Percentiles rank a stretch among this genome's conserved stretches.
Conservation (phyloP, 2,797 vertebrate species). For the Enteromius fasciolatus region DNA sequence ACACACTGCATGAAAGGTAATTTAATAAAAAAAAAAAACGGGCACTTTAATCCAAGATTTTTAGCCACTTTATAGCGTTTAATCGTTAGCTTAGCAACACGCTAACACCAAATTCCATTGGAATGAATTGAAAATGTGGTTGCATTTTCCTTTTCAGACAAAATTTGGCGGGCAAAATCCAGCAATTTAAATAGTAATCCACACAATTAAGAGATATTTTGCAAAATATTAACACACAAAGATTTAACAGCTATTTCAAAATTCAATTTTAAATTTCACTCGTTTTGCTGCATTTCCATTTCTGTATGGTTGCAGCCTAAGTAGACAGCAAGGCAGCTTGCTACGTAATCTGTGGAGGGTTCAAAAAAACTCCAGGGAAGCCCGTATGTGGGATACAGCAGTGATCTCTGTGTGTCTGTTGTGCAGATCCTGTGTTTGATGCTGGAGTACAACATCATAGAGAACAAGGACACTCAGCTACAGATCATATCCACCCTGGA, state of each 20-base stretch:
- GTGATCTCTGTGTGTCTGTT: conserved; percentile 10
- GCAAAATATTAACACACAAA: not conserved
- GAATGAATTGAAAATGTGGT: not conserved
- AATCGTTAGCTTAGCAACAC: not conserved
- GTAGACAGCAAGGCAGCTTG: not conserved
- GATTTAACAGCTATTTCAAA: not conserved
- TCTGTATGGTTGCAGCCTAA: not conserved
- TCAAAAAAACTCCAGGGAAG: not conserved
- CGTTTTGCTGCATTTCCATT: not conserved
- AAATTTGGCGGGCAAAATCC: not conserved
- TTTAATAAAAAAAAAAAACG: no score
- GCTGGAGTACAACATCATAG: conserved; percentile 99
- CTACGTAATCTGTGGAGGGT: not conserved
- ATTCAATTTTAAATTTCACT: no score
- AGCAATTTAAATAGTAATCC: not conserved
- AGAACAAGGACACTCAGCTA: conserved; percentile 98
- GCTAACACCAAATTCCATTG: not conserved
- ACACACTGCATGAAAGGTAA: no score
- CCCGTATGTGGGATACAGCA: not conserved
- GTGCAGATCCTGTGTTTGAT: conserved; percentile 95
- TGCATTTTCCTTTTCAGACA: not conserved
- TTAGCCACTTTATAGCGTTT: not conserved
- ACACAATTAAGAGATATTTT: not conserved
- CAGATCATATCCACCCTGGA: conserved; percentile 99
- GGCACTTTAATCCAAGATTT: not conserved